A percentile compares a stretch with the other conserved stretches of the same genome.
Evolutionary conservation across 2,888 invertebrate genomes (phyloP).

Genomic region (Lampropteryx suffumata): DNA sequence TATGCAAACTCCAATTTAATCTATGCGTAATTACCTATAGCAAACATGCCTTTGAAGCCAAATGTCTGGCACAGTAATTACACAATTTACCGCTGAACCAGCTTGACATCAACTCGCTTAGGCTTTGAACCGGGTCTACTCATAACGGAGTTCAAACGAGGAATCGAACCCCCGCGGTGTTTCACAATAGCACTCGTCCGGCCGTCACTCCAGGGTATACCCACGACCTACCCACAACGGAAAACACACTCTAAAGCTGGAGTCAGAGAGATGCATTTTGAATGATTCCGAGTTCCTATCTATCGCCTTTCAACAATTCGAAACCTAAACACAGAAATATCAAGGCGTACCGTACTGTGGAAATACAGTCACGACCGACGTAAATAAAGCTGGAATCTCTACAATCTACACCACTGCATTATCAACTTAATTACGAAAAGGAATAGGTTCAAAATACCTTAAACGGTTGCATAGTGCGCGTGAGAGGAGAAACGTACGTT

Average conservation of each 20-base stretch:
- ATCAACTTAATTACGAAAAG: conserved; percentile 32
- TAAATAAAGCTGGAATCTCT: conserved; percentile 70
- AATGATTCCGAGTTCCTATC: conserved; percentile 37
- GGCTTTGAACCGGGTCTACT: conserved; percentile 30
- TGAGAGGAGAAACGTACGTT: conserved; percentile 59
- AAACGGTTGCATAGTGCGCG: conserved; percentile 55
- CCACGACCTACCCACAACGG: conserved; percentile 44
- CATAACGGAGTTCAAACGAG: conserved; percentile 51
- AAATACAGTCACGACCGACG: conserved; percentile 74
- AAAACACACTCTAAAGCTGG: conserved; percentile 30
- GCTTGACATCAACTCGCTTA: conserved; percentile 19
- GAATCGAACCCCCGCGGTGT: conserved; percentile 54
- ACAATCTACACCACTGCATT: conserved; percentile 38
- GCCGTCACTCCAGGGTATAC: conserved; percentile 41
- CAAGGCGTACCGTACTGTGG: conserved; percentile 51
- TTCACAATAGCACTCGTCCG: conserved; percentile 57
- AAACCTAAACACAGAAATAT: conserved; percentile 65
- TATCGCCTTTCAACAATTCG: conserved; percentile 69
- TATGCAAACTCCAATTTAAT: background rate
- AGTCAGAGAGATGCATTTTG: conserved; percentile 30
- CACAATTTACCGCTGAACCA: conserved; percentile 15
- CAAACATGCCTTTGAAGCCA: conserved; percentile 12
- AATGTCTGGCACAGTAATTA: conserved; percentile 10
- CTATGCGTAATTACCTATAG: conserved; percentile 12
- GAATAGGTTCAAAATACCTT: conserved; percentile 42